Base-by-base conservation (phyloP, 2,888 invertebrate species). In the Homarus gammarus region DNA sequence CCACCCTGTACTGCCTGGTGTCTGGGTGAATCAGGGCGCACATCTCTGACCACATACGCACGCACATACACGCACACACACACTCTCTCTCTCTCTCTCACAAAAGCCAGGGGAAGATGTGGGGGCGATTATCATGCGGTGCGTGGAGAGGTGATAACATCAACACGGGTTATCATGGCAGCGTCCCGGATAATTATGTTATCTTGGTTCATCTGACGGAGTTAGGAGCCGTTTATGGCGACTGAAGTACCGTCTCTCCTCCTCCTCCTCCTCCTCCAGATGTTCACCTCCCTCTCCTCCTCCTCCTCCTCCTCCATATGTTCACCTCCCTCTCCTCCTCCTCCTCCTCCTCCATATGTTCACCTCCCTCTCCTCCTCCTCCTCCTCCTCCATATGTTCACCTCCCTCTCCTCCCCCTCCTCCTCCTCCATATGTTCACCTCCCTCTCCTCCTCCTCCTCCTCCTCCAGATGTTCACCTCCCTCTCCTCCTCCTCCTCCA, bases 41-140 rank as follows among this genome's bases (percentile, higher is more conserved):
- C n/a, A n/a, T n/a, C n/a, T n/a, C n/a, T n/a, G n/a, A 15, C 49
- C 73, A 38, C 73, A 75, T 75, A 75, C 77, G 77, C 77, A 49
- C 31, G 70, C 70, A 31, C 70, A n/a, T 2, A 38, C 77, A 5
- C 44, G 40, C 77, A 6, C 8, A 3, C 33, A 33, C 27, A 72
- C 72, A 33, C 70, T 2, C 10, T 2, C 70, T 12, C 70, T 18
- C 70, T n/a, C 36, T 22, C 70, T 2, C 36, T 2, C 70, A 33
- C 70, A 3, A 33, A 22, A 3, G 1, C 6, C 70, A 31, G 15
- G 49, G 49, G 15, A 49, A 15, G 49, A 15, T 49, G 56, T 15
- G 56, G 56, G 22, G 56, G 56, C 22, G 56, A 56, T 18, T 15
- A 44, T 5, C 6, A 5, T 44, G 44, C 18, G 18, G 56, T 56